A percentile compares a stretch with the other conserved stretches of the same genome.
Evolutionary conservation across 1,140 invertebrate genomes (phyloP).

Genomic region (Penaeus japonicus): DNA sequence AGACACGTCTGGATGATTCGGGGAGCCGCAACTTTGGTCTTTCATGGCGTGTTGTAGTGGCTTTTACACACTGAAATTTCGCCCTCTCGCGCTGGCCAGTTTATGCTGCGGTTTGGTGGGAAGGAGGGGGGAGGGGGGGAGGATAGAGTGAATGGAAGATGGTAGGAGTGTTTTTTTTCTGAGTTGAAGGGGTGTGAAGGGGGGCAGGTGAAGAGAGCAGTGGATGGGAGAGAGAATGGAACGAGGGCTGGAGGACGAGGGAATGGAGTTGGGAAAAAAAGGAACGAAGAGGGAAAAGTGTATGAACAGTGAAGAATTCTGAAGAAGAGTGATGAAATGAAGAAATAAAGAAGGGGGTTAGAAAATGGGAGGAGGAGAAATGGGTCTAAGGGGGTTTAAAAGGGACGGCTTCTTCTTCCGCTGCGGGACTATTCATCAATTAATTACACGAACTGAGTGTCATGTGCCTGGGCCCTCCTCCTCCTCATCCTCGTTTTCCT

Average conservation of each 20-base stretch:
- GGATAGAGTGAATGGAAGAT: neutral
- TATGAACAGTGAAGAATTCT: neutral
- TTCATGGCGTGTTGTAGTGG: no score
- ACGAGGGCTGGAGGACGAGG: neutral
- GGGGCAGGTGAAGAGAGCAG: neutral
- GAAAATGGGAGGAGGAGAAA: neutral
- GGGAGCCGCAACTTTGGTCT: no score
- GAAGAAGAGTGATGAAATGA: neutral
- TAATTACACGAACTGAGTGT: neutral
- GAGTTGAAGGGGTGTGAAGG: neutral
- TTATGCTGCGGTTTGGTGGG: no score
- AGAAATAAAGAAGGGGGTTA: neutral
- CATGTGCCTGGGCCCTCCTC: no score
- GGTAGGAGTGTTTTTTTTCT: no score
- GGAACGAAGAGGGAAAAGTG: neutral
- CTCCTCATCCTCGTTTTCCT: no score
- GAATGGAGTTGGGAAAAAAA: neutral
- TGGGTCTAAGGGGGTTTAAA: neutral
- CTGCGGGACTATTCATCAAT: neutral
- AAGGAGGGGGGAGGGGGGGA: neutral
- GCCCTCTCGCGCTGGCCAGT: no score
- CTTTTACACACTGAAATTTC: no score
- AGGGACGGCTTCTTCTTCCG: neutral
- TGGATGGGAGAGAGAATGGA: neutral
- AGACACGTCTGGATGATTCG: no score